phyloP scores from a whole-genome alignment of 1,140 invertebrate species.

The Chlorops oryzae region DNA sequence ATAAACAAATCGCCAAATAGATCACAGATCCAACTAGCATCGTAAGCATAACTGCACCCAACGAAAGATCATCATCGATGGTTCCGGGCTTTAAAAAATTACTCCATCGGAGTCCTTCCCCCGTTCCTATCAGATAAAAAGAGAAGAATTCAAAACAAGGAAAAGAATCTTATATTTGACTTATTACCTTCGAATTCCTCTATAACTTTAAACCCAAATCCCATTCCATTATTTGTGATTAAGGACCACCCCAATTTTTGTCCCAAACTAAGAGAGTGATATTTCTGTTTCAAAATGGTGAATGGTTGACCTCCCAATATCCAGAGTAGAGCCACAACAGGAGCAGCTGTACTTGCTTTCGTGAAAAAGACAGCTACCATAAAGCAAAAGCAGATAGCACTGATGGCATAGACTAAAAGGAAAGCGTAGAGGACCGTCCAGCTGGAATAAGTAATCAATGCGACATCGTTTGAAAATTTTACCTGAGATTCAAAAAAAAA shows the following conservation, averaged over 20 bases:
- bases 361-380: conserved; percentile 56
- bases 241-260: conserved; percentile 55
- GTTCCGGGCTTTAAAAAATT: conserved; percentile 58
- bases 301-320: conserved; percentile 65
- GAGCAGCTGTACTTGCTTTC: conserved; percentile 49
- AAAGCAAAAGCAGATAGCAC: conserved; percentile 54
- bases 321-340: conserved; percentile 59
- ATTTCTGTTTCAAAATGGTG: conserved; percentile 56
- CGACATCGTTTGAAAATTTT: conserved; percentile 14
- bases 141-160: too few relatives aligned
- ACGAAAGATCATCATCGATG: conserved; percentile 63
- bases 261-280: conserved; percentile 50
- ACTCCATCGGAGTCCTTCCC: conserved; percentile 53
- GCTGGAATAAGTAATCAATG: conserved; percentile 33
- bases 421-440: conserved; percentile 49
- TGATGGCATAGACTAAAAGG: conserved; percentile 46
- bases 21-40: conserved; percentile 58
- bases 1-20: conserved; percentile 61
- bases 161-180: too few relatives aligned
- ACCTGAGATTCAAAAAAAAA: too few relatives aligned
- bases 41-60: conserved; percentile 50
- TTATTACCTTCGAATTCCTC: conserved; percentile 43
- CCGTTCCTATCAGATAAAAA: too few relatives aligned
- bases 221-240: conserved; percentile 66
- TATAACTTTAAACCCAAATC: conserved; percentile 62